Percentiles rank a stretch among this genome's conserved stretches.
These are phyloP conservation scores for Cavia aperea DNA, from an alignment of 2,113 vertebrate species.

Conservation along the genomic window DNA sequence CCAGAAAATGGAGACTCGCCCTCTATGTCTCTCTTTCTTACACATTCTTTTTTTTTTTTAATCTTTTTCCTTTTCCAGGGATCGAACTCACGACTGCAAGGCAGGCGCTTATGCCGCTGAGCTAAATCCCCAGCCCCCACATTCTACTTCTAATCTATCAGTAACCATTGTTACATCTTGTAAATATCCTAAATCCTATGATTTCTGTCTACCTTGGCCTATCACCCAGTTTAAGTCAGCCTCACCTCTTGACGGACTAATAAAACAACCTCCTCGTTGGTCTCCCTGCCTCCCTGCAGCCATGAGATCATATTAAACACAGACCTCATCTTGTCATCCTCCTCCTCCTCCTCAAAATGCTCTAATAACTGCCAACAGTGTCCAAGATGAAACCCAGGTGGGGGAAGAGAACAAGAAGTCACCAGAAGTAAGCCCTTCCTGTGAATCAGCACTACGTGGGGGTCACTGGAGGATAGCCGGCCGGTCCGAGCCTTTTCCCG, in stretches of 20 bases:
- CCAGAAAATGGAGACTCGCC: background rate
- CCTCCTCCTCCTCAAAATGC: background rate
- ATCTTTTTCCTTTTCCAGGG: no score
- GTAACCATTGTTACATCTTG: background rate
- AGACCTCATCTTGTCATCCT: background rate
- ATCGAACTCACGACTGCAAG: no score
- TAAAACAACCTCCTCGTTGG: fast-evolving
- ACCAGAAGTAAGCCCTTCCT: no score
- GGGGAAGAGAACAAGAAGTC: no score
- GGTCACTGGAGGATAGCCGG: no score
- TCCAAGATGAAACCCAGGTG: background rate
- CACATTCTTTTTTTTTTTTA: no score
- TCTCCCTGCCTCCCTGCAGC: background rate
- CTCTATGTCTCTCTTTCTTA: background rate
- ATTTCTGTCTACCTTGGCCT: background rate
- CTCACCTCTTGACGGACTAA: background rate
- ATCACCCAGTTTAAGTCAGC: background rate
- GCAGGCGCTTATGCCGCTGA: no score
- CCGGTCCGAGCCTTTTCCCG: no score
- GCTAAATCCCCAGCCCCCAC: no score
- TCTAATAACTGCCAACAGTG: background rate
- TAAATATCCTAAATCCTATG: background rate
- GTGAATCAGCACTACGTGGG: no score
- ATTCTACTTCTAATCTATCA: background rate
- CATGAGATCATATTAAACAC: background rate